Conservation (phyloP, 2,797 vertebrate species). For the Gallinago nigripennis region DNA sequence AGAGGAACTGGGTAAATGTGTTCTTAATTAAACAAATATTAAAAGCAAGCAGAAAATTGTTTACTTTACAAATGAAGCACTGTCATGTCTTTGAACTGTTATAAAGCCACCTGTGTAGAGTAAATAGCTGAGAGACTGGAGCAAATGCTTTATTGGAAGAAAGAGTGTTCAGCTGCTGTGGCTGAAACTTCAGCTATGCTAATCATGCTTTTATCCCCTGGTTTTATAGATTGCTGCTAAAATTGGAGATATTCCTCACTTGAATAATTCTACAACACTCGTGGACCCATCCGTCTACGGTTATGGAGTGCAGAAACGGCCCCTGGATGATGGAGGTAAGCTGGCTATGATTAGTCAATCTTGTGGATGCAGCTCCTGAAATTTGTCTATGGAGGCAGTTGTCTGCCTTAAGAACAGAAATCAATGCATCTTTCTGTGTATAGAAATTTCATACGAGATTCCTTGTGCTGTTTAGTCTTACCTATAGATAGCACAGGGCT, state of each 20-base stretch:
- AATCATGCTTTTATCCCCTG: neutral
- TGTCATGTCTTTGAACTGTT: neutral
- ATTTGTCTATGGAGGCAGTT: neutral
- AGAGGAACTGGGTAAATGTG: neutral
- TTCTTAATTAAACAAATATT: conserved; percentile 1
- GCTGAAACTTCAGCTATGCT: neutral
- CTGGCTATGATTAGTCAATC: neutral
- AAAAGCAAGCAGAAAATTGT: conserved; percentile 3
- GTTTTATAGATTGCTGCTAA: conserved; percentile 93
- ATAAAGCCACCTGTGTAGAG: neutral
- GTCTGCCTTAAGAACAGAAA: neutral
- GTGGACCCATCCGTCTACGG: conserved; percentile 91
- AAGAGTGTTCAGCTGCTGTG: neutral
- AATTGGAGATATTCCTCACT: conserved; percentile 94
- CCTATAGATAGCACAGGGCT: neutral
- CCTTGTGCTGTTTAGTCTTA: neutral
- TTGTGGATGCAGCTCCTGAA: neutral
- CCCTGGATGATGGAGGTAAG: conserved; percentile 95
- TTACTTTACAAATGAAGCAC: neutral
- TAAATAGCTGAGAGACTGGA: neutral
- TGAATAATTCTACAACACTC: conserved; percentile 92
- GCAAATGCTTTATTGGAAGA: neutral
- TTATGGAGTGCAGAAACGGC: conserved; percentile 92
- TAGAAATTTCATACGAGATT: neutral
- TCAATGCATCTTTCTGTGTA: neutral